phyloP scores from a whole-genome alignment of 2,888 invertebrate genomes.

The Ophioninae sp. region DNA sequence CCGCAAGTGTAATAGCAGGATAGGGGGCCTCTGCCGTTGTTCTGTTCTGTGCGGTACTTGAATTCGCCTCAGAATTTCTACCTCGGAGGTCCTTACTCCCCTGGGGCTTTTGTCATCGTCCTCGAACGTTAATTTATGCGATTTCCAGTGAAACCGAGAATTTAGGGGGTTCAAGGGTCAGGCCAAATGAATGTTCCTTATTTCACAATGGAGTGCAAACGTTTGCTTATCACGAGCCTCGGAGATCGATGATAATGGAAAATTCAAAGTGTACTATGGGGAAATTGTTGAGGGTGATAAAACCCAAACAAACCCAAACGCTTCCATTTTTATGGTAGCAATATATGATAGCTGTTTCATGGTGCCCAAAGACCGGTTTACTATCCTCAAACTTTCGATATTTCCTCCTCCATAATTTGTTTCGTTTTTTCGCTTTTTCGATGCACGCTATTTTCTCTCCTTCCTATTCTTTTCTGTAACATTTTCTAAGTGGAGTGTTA shows the following conservation, averaged over 20 bases:
- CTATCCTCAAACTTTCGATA: no score
- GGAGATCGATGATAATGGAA: neutral
- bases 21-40: neutral
- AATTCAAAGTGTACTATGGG: neutral
- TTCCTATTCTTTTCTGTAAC: no score
- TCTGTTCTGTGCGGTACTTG: neutral
- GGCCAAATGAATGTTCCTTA: constrained; percentile 8
- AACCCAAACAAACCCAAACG: no score
- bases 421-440: no score
- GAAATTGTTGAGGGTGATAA: neutral
- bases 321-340: no score
- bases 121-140: constrained; percentile 18
- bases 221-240: constrained; percentile 14
- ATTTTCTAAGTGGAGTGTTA: no score
- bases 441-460: neutral
- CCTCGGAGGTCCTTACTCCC: constrained; percentile 1
- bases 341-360: no score
- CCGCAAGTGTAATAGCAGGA: constrained; percentile 33
- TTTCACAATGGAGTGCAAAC: neutral
- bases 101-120: constrained; percentile 29
- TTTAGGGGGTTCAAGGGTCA: neutral
- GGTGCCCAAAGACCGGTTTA: no score
- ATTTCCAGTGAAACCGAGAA: constrained; percentile 1
- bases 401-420: no score
- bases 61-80: constrained; percentile 12